Conservation (phyloP, 2,797 vertebrate genomes). For the Sciaenops ocellatus region DNA sequence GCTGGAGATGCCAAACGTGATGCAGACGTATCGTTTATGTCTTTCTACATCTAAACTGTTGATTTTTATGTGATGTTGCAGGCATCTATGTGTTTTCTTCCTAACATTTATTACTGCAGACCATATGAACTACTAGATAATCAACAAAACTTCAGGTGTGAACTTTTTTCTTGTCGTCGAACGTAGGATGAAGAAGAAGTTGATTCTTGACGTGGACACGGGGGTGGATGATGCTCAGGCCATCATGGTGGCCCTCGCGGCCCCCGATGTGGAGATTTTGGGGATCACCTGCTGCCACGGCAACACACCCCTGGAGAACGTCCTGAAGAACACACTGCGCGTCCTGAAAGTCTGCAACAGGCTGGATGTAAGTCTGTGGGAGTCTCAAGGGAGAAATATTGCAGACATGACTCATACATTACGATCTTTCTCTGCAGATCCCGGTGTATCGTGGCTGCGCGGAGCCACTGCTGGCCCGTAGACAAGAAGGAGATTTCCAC, state of each 20-base stretch:
- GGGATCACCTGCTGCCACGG: constrained; percentile 87
- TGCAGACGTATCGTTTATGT: no score
- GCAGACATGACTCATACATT: no score
- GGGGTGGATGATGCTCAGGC: constrained; percentile 83
- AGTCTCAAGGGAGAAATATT: no score
- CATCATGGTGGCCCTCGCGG: constrained; percentile 89
- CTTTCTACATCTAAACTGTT: no score
- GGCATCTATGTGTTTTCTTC: no score
- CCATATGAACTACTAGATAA: no score
- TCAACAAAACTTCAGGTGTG: background rate
- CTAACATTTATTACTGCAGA: no score
- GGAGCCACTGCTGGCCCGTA: constrained; percentile 60
- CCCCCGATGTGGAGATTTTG: constrained; percentile 62
- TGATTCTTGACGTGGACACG: constrained; percentile 69
- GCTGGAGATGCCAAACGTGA: no score
- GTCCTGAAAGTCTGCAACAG: constrained; percentile 90
- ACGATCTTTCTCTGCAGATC: constrained; percentile 81
- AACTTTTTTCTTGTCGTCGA: background rate
- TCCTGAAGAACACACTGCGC: constrained; percentile 90
- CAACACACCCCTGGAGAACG: constrained; percentile 88
- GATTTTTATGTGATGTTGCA: no score
- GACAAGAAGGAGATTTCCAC: constrained; percentile 62
- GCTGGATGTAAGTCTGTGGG: constrained; percentile 72
- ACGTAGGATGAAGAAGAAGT: constrained; percentile 61
- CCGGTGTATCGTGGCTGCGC: constrained; percentile 78